phyloP scores from a whole-genome alignment of 2,888 invertebrate species.

The Stenichneumon culpator region DNA sequence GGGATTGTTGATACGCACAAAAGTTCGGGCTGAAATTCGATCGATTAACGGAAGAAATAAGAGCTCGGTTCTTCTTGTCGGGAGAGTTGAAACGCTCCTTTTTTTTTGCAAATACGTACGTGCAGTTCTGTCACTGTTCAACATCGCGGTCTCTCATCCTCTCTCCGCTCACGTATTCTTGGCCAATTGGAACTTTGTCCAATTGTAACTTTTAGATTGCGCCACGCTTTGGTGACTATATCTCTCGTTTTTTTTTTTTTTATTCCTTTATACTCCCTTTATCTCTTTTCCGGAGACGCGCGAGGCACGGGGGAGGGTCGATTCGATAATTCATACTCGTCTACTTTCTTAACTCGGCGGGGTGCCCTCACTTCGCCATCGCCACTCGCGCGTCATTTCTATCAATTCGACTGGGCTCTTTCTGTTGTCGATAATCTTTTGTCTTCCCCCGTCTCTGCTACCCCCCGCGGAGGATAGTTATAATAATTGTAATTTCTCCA shows the following conservation, averaged over 20 bases:
- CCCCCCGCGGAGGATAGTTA: background rate
- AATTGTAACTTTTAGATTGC: constrained; percentile 72
- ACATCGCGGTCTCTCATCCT: constrained; percentile 55
- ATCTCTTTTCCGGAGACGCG: constrained; percentile 23
- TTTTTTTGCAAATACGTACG: constrained; percentile 10
- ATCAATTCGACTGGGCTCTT: constrained; percentile 23
- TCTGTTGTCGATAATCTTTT: constrained; percentile 29
- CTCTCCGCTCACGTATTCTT: constrained; percentile 71
- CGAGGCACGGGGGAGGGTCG: constrained; percentile 24
- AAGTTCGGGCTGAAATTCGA: background rate
- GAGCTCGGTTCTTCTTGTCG: background rate
- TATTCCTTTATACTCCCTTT: background rate
- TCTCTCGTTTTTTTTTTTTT: constrained; percentile 8
- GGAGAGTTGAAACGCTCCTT: constrained; percentile 8
- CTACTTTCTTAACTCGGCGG: constrained; percentile 9
- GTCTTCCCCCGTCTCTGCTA: background rate
- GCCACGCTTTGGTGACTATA: constrained; percentile 38
- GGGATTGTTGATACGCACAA: background rate
- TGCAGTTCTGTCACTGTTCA: constrained; percentile 41
- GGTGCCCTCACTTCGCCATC: background rate
- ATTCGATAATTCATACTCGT: constrained; percentile 46
- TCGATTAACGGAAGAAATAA: background rate
- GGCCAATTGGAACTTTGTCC: constrained; percentile 72
- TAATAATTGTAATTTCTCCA: constrained; percentile 19
- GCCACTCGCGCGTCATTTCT: constrained; percentile 1